Evolutionary conservation across 2,113 vertebrate species (phyloP).

Genomic region (Pseudorectes ferrugineus): DNA sequence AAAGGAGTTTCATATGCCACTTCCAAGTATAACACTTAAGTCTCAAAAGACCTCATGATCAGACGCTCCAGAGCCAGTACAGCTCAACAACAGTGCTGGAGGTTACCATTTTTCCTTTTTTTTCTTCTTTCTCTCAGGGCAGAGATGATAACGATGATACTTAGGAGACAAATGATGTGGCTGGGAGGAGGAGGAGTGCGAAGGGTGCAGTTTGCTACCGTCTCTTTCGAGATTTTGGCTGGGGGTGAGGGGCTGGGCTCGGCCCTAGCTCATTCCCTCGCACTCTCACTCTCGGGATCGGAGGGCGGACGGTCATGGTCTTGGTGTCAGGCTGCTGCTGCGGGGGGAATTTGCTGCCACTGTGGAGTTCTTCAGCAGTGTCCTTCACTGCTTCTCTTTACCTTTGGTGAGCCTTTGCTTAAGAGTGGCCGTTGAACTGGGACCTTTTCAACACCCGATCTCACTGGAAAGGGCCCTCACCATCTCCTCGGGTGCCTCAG

Average conservation of each 20-base stretch:
- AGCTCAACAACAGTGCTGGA: neutral
- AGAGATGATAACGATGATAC: neutral
- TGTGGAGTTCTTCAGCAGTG: neutral
- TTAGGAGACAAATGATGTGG: neutral
- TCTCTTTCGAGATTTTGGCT: neutral
- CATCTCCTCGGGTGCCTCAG: neutral
- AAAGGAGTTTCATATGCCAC: neutral
- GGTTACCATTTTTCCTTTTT: neutral
- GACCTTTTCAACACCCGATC: neutral
- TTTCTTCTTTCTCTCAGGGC: neutral
- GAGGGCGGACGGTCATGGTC: fast-evolving
- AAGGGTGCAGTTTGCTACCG: neutral
- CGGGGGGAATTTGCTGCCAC: too few species aligned
- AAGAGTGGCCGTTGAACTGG: fast-evolving
- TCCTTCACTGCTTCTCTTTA: neutral
- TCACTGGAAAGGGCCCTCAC: too few species aligned
- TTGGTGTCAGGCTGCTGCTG: too few species aligned
- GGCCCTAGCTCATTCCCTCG: fast-evolving
- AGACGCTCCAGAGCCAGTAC: neutral
- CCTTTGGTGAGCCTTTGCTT: neutral
- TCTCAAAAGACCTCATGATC: neutral
- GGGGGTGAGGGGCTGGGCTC: neutral
- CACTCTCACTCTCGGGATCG: too few species aligned
- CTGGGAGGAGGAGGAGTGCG: neutral
- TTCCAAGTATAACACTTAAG: neutral